Evolutionary conservation across 2,888 invertebrate species (phyloP), one percentile per base, ranked within the genome.

Genomic region (Drosophila fungiperda): DNA sequence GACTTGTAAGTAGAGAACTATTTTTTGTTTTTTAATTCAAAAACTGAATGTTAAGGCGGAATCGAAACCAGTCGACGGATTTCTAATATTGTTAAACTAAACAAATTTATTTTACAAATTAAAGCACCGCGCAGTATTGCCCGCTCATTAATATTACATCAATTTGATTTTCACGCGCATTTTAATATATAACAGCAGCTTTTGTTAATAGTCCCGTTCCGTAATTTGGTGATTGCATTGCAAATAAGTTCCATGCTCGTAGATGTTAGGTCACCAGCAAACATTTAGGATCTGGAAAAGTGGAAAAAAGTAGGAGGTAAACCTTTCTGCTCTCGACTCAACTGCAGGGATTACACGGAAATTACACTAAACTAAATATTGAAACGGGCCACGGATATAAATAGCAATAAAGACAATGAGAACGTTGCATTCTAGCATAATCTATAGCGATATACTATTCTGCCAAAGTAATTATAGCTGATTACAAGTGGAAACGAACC

Each of bases 151-250:
- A 23, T 45, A 45, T 15, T 45, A 45, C 45, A 45, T 45, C 23
- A 45, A 45, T 45, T 45, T 23, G 45, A 23, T 8, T 23, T 45
- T 45, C 23, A 15, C 23, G 15, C 8, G 23, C 45, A 45, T 45
- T 45, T 45, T 23, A 45, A 45, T 45, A 8, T 45, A 45, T 23
- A 23, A 45, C 4, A 45, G 23, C 45, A 45, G 45, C 23, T 45
- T 45, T 45, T 23, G 4, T 45, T 45, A 45, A 45, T 45, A 15
- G 45, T 45, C 45, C 23, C 15, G 15, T 20, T 45, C 45, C 45
- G 23, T 45, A 45, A 45, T 45, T 45, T 45, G 23, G 45, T 45
- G 23, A 45, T 59, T 33, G 49, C 60, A 50, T 60, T 60, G 60
- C 35, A 50, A 38, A 57, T n/a, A 9, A 57, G n/a, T 23, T 48